Base-by-base conservation (phyloP, 1,140 invertebrate genomes). In the Eupristina koningsbergeri region DNA sequence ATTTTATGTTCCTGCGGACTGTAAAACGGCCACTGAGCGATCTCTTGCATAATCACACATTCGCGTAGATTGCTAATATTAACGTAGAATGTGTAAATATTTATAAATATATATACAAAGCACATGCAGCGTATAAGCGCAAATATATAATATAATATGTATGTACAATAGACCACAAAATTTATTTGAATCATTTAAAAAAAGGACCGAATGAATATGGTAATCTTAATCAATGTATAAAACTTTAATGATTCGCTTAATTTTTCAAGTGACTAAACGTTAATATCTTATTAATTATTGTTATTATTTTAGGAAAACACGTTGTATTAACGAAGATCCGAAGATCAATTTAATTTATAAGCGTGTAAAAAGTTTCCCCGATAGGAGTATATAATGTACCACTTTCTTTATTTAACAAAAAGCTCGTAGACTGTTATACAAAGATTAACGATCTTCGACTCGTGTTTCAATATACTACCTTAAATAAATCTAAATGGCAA, bases 1-100 rank as follows among this genome's bases (percentile, higher is more conserved):
- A 87, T 90, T 88, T 91, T 89, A 91, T 92, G 91, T 92, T 91
- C 90, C 90, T 91, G 88, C 87, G 87, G 86, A 88, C 89, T 91
- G 87, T 87, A 85, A 74, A 85, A 87, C 89, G 87, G 89, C 88
- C 85, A 89, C 81, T 81, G 86, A 89, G 87, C 90, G 89, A 91
- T 91, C 91, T 91, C 90, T 89, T 91, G 90, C 88, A 90, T 91
- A 90, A 89, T 88, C 88, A 86, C 85, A 81, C 73, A 85, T 88
- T 81, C 83, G 80, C 85, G 73, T 80, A 69, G 76, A 84, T 81
- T 86, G 83, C 82, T 83, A 39, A 73, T 75, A 63, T 76, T 77
- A 81, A 75, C 83, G 61, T 80, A 83, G 58, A 81, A 73, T 84
- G 77, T 80, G 77, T 75, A 81, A 84, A 85, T 82, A 80, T 81